phyloP scores from a whole-genome alignment of 2,113 vertebrate genomes.

The Rhinogobius similis region DNA sequence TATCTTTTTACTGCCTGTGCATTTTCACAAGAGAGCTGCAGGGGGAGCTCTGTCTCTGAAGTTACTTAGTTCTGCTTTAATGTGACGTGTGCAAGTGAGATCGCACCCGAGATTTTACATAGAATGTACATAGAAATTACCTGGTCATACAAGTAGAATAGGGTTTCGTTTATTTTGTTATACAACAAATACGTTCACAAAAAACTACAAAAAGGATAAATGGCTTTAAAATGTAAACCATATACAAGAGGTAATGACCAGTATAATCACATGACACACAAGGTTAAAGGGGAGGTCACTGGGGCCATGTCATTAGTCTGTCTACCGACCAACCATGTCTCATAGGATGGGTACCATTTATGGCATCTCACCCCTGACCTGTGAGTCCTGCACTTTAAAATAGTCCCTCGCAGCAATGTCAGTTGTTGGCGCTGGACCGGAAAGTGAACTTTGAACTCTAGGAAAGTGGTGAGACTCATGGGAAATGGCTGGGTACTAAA shows the following conservation, averaged over 20 bases:
- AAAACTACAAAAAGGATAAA: neutral
- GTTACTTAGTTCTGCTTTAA: too few species aligned
- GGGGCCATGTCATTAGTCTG: slow-evolving; percentile 65
- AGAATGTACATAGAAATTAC: too few species aligned
- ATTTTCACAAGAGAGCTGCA: too few species aligned
- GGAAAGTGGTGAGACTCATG: slow-evolving; percentile 13
- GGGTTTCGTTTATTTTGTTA: neutral
- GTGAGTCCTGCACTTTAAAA: slow-evolving; percentile 58
- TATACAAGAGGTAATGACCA: neutral
- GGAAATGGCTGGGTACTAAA: neutral
- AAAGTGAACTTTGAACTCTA: slow-evolving; percentile 44
- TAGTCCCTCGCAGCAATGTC: slow-evolving; percentile 38
- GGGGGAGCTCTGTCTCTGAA: too few species aligned
- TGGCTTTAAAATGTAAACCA: neutral
- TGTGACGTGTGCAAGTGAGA: too few species aligned
- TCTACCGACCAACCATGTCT: slow-evolving; percentile 58
- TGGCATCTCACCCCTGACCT: slow-evolving; percentile 75
- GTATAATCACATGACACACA: slow-evolving; percentile 44
- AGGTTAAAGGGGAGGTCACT: slow-evolving; percentile 74
- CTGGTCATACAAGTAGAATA: too few species aligned
- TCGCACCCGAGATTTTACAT: too few species aligned
- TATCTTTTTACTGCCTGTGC: too few species aligned
- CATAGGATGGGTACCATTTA: slow-evolving; percentile 52
- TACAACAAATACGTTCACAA: neutral
- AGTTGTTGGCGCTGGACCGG: slow-evolving; percentile 15